Base-by-base conservation (phyloP, 2,888 invertebrate genomes). In the Apotomis capreana region DNA sequence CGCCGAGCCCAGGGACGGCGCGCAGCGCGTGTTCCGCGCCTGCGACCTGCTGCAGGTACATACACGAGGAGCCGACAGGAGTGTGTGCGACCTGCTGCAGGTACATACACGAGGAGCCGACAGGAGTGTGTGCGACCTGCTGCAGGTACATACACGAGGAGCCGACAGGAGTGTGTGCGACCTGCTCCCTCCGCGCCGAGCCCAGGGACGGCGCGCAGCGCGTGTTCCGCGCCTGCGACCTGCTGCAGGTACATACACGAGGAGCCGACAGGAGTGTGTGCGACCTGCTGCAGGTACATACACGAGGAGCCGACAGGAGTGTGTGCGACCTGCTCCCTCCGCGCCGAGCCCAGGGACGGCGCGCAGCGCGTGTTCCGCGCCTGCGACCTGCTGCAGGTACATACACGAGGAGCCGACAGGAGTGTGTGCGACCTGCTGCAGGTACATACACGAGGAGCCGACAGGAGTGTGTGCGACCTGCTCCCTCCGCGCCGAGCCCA, bases 181-280 rank as follows among this genome's bases (percentile, higher is more conserved):
- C 85, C 89, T 98, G 75, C 81, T 98, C 98, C 0, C 98, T 98
- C 91, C 95, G 97, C 57, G 95, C 96, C 5, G 96, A 96, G 81
- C 94, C 81, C 4, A 92, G 92, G 71, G 83, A 80, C 52, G 93
- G 92, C 70, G 87, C 89, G 0, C 94, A 94, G 91, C 94, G 97
- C 69, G 97, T 98, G 74, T 99, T 99, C 90, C 95, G 98, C 4
- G 97, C 98, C n/a, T 95, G 96, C 36, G 99, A 99, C 91, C 92
- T 99, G 67, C 95, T 98, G 15, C 95, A 92, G 89, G 93, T 91
- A 68, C 60, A 87, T 49, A 61, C n/a, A n/a, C n/a, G n/a, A n/a
- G n/a, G n/a, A n/a, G n/a, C n/a, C n/a, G n/a, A n/a, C n/a, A n/a
- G n/a, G n/a, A n/a, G n/a, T n/a, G n/a, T n/a, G n/a, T 95, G 96